These are phyloP conservation scores for Atherinomorus stipes DNA, from an alignment of 2,113 vertebrate species.

Conservation along the genomic window DNA sequence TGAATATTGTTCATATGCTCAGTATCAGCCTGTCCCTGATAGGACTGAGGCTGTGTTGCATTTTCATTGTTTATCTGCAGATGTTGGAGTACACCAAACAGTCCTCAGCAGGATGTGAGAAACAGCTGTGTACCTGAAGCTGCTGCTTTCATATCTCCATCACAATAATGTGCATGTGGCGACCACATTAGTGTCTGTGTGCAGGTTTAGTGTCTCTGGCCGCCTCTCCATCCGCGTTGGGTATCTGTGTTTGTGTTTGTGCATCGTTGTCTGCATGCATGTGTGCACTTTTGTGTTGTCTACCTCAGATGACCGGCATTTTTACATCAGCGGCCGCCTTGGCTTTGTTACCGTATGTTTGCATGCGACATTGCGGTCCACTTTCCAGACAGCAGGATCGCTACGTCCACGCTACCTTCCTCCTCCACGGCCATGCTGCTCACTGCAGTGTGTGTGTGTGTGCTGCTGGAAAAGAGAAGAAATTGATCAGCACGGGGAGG, in stretches of 20 bases:
- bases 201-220: slow-evolving; percentile 19
- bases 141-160: slow-evolving; percentile 32
- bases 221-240: not conserved
- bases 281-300: not conserved
- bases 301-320: slow-evolving; percentile 35
- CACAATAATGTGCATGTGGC: slow-evolving; percentile 64
- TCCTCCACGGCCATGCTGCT: slow-evolving; percentile 44
- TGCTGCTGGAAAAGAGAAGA: slow-evolving; percentile 68
- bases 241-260: not conserved
- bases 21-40: no score
- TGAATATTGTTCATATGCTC: no score
- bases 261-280: slow-evolving; percentile 4
- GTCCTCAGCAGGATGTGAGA: not conserved
- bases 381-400: slow-evolving; percentile 10
- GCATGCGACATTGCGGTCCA: slow-evolving; percentile 10
- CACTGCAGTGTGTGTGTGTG: slow-evolving; percentile 57
- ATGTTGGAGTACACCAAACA: not conserved
- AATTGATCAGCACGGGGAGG: slow-evolving; percentile 80
- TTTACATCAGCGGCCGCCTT: slow-evolving; percentile 10
- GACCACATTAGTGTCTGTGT: slow-evolving; percentile 46
- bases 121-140: slow-evolving; percentile 10
- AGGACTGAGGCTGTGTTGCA: no score
- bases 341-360: slow-evolving; percentile 18
- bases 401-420: slow-evolving; percentile 29
- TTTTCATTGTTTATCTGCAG: not conserved